Conservation (phyloP, 2,797 vertebrate genomes). For the Acridotheres tristis region DNA sequence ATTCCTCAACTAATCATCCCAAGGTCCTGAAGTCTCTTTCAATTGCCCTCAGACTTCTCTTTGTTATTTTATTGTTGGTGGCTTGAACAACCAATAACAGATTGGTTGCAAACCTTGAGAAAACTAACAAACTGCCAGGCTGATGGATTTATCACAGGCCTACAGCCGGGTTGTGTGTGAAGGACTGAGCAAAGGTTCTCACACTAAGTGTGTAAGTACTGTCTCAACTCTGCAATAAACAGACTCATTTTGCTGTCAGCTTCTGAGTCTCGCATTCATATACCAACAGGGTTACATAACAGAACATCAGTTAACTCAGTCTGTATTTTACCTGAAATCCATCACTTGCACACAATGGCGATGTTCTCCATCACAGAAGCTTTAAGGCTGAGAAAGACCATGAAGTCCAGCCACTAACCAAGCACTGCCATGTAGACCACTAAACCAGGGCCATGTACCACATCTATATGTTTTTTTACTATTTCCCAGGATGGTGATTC, state of each 20-base stretch:
- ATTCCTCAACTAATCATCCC: neutral
- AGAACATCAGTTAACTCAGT: neutral
- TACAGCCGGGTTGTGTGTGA: neutral
- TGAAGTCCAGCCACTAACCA: no score
- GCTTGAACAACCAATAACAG: neutral
- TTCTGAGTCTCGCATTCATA: neutral
- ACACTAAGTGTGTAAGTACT: neutral
- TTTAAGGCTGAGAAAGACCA: no score
- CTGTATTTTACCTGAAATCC: neutral
- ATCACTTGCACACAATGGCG: neutral
- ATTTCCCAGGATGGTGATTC: no score
- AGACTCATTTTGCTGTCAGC: neutral
- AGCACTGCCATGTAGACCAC: no score
- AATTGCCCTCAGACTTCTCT: neutral
- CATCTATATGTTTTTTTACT: no score
- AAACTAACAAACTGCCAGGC: neutral
- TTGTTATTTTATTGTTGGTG: neutral
- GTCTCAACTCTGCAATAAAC: neutral
- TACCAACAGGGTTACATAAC: neutral
- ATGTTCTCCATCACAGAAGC: neutral
- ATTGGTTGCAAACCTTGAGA: neutral
- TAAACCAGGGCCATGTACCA: no score
- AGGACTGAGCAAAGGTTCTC: neutral
- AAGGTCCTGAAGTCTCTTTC: neutral
- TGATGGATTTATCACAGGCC: neutral